These are phyloP conservation scores for Leucophenga maculata DNA, from an alignment of 2,888 invertebrate species.

Conservation along the genomic window DNA sequence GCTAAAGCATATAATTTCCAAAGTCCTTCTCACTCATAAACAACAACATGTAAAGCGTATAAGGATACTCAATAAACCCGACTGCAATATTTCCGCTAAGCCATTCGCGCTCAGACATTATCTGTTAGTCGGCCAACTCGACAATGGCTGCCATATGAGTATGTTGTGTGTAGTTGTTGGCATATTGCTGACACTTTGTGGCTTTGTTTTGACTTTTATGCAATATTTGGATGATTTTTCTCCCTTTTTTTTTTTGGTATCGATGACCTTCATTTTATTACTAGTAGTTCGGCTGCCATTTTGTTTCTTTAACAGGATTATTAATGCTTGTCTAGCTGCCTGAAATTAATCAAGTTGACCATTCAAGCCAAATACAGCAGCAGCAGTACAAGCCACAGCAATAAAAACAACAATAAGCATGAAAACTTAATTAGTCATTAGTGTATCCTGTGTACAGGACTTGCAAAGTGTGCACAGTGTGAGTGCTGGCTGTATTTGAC, in stretches of 20 bases:
- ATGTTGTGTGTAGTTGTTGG: conserved; percentile 16
- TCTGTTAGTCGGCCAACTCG: too few species aligned
- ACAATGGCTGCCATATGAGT: conserved; percentile 9
- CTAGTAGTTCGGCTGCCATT: conserved; percentile 42
- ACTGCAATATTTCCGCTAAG: too few species aligned
- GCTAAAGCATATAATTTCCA: too few species aligned
- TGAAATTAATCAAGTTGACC: conserved; percentile 65
- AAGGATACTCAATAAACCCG: too few species aligned
- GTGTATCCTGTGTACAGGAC: conserved; percentile 34
- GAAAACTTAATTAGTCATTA: conserved; percentile 65
- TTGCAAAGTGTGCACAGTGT: not conserved
- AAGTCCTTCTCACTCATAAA: too few species aligned
- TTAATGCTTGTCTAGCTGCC: conserved; percentile 64
- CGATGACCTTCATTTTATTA: not conserved
- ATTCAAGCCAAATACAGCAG: conserved; percentile 32
- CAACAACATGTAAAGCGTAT: too few species aligned
- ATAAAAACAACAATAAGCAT: conserved; percentile 38
- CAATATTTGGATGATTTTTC: conserved; percentile 33
- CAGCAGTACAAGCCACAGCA: not conserved
- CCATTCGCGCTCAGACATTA: too few species aligned
- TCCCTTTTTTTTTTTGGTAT: conserved; percentile 29
- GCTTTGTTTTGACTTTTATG: conserved; percentile 65
- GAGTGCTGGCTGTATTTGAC: too few species aligned
- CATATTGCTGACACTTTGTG: conserved; percentile 58
- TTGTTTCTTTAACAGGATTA: conserved; percentile 62